phyloP scores from a whole-genome alignment of 2,888 invertebrate genomes.

The Pseudoips prasinana region DNA sequence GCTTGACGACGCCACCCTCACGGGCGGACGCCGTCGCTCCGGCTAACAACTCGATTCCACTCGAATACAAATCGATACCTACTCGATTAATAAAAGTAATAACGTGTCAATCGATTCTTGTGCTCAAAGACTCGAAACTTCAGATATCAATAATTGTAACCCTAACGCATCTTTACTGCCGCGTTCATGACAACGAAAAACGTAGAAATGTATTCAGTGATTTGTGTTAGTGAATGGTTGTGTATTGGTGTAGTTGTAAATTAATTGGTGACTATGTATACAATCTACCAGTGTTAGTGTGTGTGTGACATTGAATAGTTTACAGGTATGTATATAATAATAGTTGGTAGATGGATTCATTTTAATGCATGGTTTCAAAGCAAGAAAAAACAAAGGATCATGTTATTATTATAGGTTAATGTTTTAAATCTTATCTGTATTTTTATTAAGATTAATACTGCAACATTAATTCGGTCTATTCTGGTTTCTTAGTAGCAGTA shows the following conservation, averaged over 20 bases:
- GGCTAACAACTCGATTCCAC: slow-evolving; percentile 36
- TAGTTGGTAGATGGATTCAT: too few species aligned
- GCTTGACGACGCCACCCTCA: slow-evolving; percentile 55
- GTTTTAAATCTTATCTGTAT: too few species aligned
- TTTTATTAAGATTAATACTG: too few species aligned
- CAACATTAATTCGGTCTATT: too few species aligned
- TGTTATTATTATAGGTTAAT: too few species aligned
- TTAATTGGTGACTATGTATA: slow-evolving; percentile 37
- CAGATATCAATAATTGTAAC: background rate
- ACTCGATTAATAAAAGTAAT: slow-evolving; percentile 50
- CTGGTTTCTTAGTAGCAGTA: too few species aligned
- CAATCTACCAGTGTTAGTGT: slow-evolving; percentile 28
- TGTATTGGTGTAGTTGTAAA: slow-evolving; percentile 34
- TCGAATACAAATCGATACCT: slow-evolving; percentile 65
- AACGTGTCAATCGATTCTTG: slow-evolving; percentile 36
- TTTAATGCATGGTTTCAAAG: too few species aligned
- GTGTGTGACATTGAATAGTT: slow-evolving; percentile 22
- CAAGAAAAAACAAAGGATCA: too few species aligned
- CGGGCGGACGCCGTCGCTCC: slow-evolving; percentile 56
- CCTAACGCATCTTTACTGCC: slow-evolving; percentile 10
- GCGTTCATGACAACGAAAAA: slow-evolving; percentile 30
- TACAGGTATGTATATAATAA: slow-evolving; percentile 39
- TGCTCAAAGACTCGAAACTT: slow-evolving; percentile 34
- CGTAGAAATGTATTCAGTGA: slow-evolving; percentile 34
- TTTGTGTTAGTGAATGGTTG: slow-evolving; percentile 53